phyloP scores from a whole-genome alignment of 2,797 vertebrate genomes.

The Etheostoma perlongum region DNA sequence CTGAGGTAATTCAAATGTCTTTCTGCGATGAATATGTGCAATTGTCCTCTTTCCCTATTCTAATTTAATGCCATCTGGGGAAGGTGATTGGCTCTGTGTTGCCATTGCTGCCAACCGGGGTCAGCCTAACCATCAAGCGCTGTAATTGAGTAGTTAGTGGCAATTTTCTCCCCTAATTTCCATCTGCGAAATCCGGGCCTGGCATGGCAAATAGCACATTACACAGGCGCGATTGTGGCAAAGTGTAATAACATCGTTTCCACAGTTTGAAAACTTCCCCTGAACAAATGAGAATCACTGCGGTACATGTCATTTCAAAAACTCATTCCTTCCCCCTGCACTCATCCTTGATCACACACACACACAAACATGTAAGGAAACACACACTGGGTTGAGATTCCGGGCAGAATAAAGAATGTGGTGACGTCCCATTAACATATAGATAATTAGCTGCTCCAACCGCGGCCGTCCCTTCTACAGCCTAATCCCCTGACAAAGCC shows the following conservation, averaged over 20 bases:
- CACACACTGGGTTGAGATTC: slow-evolving; percentile 48
- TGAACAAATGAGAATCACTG: slow-evolving; percentile 84
- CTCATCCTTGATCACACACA: slow-evolving; percentile 52
- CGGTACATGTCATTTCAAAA: slow-evolving; percentile 73
- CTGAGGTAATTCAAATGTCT: slow-evolving; percentile 89
- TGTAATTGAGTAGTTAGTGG: slow-evolving; percentile 91
- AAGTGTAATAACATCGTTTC: slow-evolving; percentile 88
- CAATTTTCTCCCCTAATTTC: slow-evolving; percentile 90
- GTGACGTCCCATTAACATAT: slow-evolving; percentile 81
- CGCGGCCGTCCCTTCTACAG: slow-evolving; percentile 68
- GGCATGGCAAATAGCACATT: slow-evolving; percentile 90
- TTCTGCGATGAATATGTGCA: slow-evolving; percentile 87
- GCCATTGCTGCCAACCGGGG: slow-evolving; percentile 86
- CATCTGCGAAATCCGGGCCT: slow-evolving; percentile 85
- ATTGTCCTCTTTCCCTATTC: slow-evolving; percentile 86
- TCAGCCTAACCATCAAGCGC: slow-evolving; percentile 88
- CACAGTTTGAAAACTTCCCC: slow-evolving; percentile 89
- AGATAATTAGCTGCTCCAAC: slow-evolving; percentile 78
- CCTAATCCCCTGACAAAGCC: slow-evolving; percentile 81
- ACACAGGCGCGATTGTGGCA: slow-evolving; percentile 84
- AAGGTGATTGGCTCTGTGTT: slow-evolving; percentile 89
- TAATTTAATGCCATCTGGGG: slow-evolving; percentile 88
- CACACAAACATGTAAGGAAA: slow-evolving; percentile 47
- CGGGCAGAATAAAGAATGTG: slow-evolving; percentile 64
- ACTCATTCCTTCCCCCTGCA: slow-evolving; percentile 43